Percentiles rank a stretch among this genome's conserved stretches.
phyloP scores from a whole-genome alignment of 2,113 vertebrate species.

The Tachysurus fulvidraco region DNA sequence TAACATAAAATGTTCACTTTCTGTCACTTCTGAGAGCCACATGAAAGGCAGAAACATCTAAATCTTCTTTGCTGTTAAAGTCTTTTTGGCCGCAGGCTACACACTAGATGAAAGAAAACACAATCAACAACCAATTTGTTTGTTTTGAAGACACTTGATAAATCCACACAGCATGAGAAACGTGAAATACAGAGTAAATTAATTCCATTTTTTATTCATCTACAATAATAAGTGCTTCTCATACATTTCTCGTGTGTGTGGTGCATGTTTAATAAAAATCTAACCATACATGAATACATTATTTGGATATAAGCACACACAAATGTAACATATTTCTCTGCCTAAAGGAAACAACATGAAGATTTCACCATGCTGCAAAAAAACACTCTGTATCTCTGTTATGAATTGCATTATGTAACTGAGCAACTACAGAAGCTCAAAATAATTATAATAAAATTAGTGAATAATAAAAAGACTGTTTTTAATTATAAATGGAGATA shows the following conservation, averaged over 20 bases:
- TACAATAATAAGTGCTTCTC: not conserved
- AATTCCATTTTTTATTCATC: not conserved
- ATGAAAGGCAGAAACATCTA: not conserved
- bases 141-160: conserved; percentile 45
- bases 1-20: not conserved
- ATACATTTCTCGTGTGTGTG: not conserved
- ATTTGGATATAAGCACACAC: not conserved
- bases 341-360: not conserved
- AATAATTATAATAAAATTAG: not conserved
- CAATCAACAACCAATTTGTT: conserved; percentile 43
- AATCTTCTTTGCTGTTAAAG: not conserved
- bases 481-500: not conserved
- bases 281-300: not conserved
- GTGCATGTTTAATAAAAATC: not conserved
- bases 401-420: not conserved
- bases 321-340: not conserved
- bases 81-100: not conserved
- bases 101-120: conserved; percentile 38
- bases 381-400: not conserved
- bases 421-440: not conserved
- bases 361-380: not conserved
- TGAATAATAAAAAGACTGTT: not conserved
- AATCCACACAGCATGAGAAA: not conserved
- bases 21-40: not conserved
- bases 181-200: conserved; percentile 39